Evolutionary conservation across 2,797 vertebrate species (phyloP).

Genomic region (Lacerta agilis): DNA sequence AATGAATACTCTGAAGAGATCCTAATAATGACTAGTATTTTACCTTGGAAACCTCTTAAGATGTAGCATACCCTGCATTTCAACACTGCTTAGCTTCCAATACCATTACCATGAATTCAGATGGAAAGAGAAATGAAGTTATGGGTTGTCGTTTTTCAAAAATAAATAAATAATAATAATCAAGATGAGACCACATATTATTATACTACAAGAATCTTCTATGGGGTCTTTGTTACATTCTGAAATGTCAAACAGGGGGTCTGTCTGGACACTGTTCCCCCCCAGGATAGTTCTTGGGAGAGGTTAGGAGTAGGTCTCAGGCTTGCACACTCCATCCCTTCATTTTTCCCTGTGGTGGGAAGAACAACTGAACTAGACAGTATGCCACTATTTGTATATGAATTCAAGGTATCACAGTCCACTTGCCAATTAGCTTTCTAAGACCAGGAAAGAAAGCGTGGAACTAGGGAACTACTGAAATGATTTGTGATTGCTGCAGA

Average conservation of each 20-base stretch:
- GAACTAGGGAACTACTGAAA: background rate
- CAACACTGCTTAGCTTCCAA: background rate
- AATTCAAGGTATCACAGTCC: background rate
- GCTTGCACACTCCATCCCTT: background rate
- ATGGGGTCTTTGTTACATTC: background rate
- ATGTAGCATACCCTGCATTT: background rate
- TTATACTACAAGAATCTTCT: background rate
- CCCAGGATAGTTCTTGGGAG: background rate
- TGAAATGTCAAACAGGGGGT: background rate
- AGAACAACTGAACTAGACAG: background rate
- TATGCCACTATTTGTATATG: background rate
- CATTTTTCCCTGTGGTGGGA: background rate
- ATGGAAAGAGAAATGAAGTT: background rate
- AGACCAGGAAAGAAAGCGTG: background rate
- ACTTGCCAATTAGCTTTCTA: background rate
- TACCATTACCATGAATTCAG: background rate
- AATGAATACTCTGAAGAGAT: conserved; percentile 41
- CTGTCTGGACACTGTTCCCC: background rate
- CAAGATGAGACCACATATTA: background rate
- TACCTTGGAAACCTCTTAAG: background rate
- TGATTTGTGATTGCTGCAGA: background rate
- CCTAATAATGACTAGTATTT: conserved; percentile 12
- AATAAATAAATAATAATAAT: background rate
- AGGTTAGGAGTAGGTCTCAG: background rate
- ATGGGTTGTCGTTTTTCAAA: background rate